A percentile compares a stretch with the other conserved stretches of the same genome.
These are phyloP conservation scores for Ganaspis sp. DNA, from an alignment of 1,140 invertebrate species.

Conservation along the genomic window DNA sequence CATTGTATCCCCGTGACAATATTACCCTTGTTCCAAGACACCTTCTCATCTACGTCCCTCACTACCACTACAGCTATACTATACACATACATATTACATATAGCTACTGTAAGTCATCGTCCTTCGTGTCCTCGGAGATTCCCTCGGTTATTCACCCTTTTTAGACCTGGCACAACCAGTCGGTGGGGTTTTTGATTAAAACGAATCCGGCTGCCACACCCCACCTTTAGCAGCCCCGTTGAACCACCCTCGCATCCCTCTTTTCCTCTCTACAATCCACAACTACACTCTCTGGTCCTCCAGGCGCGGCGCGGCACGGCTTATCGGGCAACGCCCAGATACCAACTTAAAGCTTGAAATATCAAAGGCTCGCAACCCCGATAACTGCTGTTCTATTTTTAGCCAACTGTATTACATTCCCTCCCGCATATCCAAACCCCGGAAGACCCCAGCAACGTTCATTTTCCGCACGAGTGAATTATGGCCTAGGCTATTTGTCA, in stretches of 20 bases:
- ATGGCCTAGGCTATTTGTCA: background rate
- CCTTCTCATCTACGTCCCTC: background rate
- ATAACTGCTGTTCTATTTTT: conserved; percentile 18
- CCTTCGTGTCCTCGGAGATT: conserved; percentile 40
- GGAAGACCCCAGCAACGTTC: background rate
- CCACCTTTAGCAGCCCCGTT: conserved; percentile 24
- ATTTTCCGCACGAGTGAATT: conserved; percentile 15
- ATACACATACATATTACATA: no score
- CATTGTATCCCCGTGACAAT: conserved; percentile 5
- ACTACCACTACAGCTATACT: background rate
- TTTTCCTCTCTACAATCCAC: conserved; percentile 18
- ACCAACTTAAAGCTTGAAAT: conserved; percentile 50
- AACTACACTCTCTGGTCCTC: conserved; percentile 35
- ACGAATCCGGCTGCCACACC: conserved; percentile 43
- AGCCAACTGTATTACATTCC: conserved; percentile 15
- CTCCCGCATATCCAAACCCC: background rate
- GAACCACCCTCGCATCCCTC: conserved; percentile 1
- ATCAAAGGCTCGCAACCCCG: conserved; percentile 41
- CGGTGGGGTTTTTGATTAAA: conserved; percentile 45
- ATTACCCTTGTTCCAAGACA: conserved; percentile 26
- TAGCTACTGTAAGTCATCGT: conserved; percentile 20
- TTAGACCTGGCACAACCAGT: conserved; percentile 7
- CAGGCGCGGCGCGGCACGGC: background rate
- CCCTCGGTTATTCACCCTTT: conserved; percentile 34
- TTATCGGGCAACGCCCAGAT: conserved; percentile 64